A percentile compares a stretch with the other conserved stretches of the same genome.
Evolutionary conservation across 23 tunicate genomes (phyloP).

Genomic region (Styela plicata): DNA sequence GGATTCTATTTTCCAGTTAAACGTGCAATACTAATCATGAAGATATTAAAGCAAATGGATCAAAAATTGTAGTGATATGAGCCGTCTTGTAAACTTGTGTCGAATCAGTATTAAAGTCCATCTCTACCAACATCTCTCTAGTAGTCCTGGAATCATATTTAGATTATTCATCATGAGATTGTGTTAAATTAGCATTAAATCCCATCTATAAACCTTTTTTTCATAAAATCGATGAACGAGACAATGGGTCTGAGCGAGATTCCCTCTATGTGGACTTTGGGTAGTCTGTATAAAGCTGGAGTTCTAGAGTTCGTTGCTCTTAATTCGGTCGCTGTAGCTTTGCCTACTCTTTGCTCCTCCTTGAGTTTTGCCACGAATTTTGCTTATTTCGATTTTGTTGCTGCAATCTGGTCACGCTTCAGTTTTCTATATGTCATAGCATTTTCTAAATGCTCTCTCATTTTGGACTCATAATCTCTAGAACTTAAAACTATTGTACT

Average conservation of each 20-base stretch:
- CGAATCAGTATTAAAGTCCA: no score
- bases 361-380: not conserved
- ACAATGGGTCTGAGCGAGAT: conserved; percentile 20
- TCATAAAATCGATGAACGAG: no score
- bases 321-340: not conserved
- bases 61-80: no score
- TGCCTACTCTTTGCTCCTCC: not conserved
- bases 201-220: no score
- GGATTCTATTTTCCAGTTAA: no score
- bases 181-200: no score
- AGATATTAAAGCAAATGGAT: no score
- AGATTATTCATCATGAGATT: no score
- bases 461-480: not conserved
- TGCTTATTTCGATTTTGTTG: not conserved
- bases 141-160: no score
- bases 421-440: not conserved
- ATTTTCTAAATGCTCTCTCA: not conserved
- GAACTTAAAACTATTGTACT: not conserved
- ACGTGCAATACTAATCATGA: no score
- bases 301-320: not conserved
- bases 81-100: no score
- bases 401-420: not conserved
- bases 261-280: conserved; percentile 13
- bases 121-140: no score
- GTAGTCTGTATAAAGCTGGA: conserved; percentile 6